These are phyloP conservation scores for Sycobia sp. DNA, from an alignment of 1,140 invertebrate species.

Conservation along the genomic window DNA sequence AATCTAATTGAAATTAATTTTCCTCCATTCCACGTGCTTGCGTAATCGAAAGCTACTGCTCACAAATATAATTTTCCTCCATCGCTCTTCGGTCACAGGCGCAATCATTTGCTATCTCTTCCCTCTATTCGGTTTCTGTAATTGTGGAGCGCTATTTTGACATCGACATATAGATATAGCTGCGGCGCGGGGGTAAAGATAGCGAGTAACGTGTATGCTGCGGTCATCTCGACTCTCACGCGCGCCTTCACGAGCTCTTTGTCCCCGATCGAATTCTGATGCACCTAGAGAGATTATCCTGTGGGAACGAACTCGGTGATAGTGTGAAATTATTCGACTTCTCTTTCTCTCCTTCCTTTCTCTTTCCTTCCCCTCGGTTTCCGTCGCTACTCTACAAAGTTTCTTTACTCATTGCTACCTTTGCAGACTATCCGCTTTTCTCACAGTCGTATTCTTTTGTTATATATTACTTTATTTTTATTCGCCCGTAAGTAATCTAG, in stretches of 20 bases:
- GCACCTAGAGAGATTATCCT: constrained; percentile 19
- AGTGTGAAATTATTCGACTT: constrained; percentile 24
- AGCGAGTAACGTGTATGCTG: constrained; percentile 9
- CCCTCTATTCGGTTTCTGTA: constrained; percentile 5
- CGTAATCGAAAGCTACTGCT: background rate
- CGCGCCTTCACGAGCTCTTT: too few species aligned
- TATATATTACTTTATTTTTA: too few species aligned
- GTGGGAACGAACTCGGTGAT: constrained; percentile 3
- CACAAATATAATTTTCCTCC: constrained; percentile 9
- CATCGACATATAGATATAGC: constrained; percentile 8
- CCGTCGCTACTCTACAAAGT: too few species aligned
- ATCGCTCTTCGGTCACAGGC: constrained; percentile 17
- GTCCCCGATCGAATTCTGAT: constrained; percentile 9
- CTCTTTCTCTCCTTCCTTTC: background rate
- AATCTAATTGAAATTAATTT: constrained; percentile 10
- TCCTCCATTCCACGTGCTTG: background rate
- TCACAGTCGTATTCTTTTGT: background rate
- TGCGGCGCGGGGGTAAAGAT: background rate
- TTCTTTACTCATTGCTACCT: too few species aligned
- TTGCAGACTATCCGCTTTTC: too few species aligned
- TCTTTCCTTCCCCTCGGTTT: background rate
- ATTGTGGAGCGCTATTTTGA: constrained; percentile 1
- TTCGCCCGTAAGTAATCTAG: too few species aligned
- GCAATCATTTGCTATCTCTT: constrained; percentile 13
- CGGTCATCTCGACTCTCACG: constrained; percentile 5